Evolutionary conservation across 2,888 invertebrate genomes (phyloP), one percentile per base, ranked within the genome.

Genomic region (Tetranychus piercei): DNA sequence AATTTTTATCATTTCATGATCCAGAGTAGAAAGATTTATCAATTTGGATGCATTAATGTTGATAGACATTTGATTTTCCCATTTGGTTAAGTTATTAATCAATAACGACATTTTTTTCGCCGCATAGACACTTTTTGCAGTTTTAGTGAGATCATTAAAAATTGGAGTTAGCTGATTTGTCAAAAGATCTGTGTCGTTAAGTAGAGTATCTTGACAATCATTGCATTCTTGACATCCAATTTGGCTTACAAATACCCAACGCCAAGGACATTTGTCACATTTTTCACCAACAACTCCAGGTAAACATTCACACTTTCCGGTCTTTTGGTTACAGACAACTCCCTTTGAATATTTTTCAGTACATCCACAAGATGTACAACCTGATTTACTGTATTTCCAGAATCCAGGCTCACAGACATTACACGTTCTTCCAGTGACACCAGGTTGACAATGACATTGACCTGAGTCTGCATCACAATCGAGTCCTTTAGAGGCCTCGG

Each of bases 241-340:
- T 66, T 85, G 85, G 34, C 85, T 85, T 65, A 94, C 87, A 18
- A 97, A 86, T 1, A 94, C 91, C 90, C 93, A 94, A 77, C 95
- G 87, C 80, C 90, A 87, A 0, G 95, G 91, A 81, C 97, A 99
- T 45, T 89, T 88, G 80, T 97, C 93, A 81, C 97, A 99, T 81
- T 93, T 93, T 80, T 92, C 91, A 0, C 97, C 97, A 55, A 91
- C 87, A 0, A 96, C 96, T 3, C 93, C 95, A 0, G 91, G 91
- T 71, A 94, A 82, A 82, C 97, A 99, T 80, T 91, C 89, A 81
- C 97, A 99, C 80, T 92, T 92, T 0, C 97, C 97, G 0, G 90
- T 92, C 44, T 84, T 81, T 0, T 90, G 88, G 81, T 94, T 92
- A 81, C 97, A 99, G 23, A 91, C 91, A 73, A 91, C 89, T 1